Base-by-base conservation (phyloP, 2,888 invertebrate genomes). In the Sphecodes monilicornis region DNA sequence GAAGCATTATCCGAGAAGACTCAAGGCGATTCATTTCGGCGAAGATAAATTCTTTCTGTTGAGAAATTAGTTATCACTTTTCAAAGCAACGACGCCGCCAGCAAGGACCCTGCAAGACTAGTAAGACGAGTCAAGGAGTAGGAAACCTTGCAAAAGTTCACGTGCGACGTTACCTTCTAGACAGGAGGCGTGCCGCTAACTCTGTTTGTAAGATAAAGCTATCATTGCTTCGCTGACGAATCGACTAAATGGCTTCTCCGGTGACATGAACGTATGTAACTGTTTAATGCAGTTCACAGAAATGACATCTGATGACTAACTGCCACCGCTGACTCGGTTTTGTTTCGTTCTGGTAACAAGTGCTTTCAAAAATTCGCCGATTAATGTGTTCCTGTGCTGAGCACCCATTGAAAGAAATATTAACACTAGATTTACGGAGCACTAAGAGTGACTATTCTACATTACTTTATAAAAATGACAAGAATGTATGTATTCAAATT, bases 81-180 rank as follows among this genome's bases (percentile, higher is more conserved):
- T 41, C 66, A 73, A 74, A 80, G 82, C 80, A 78, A 73, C 70
- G 79, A 68, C 77, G 18, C n/a, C 22, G 78, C 73, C 80, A 36
- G 79, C 78, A 81, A 85, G 76, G 76, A 80, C 78, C 74, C 75
- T 54, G 43, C 13, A 13, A 6, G 76, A 39, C 43, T 29, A n/a
- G n/a, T n/a, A n/a, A 26, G 78, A 69, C 78, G 72, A 79, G 88
- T 83, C 89, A 84, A 87, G 87, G 87, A 85, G 83, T 50, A 22
- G 26, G 87, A 89, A 85, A 89, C 84, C 89, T 88, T 86, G 86
- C 73, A 82, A 57, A 26, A 88, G 86, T 80, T 78, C 76, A 41
- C 13, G n/a, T 46, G 36, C 3, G 70, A 64, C 13, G 83, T 36
- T 66, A 71, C 74, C 76, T 71, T 81, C 60, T 50, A 36, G 72